Base-by-base conservation (phyloP, 2,113 vertebrate genomes). In the Albula goreensis region DNA sequence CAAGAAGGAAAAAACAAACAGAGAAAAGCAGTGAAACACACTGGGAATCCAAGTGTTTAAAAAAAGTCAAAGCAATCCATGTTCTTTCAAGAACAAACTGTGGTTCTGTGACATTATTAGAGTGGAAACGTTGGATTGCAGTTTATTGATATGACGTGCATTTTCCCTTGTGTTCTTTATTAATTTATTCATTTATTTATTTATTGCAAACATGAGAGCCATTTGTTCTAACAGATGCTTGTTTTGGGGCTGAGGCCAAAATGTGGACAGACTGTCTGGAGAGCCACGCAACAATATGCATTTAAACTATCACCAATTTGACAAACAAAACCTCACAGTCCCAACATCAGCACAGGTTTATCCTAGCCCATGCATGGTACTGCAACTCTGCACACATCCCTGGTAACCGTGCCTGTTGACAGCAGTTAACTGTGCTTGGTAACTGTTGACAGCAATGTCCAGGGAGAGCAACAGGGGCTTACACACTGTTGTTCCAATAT, bases 151-250 rank as follows among this genome's bases (percentile, higher is more conserved):
- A 57, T 7, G 31, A 66, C 48, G 50, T 51, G 48, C 86, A 70
- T 83, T 84, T 83, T 78, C 56, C 80, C 52, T 56, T 74, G 80
- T 80, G 41, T 88, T 86, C 85, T 88, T 89, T 91, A 87, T 86
- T 88, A 80, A 84, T 90, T 85, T 88, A 88, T 91, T 87, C 82
- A 87, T 90, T 88, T 81, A 88, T 90, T 89, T 90, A 90, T 91
- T 91, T 91, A 88, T 89, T 87, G 88, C 86, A 84, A 89, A 89
- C 83, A 89, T 83, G 60, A 88, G 86, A 86, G 88, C 89, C 88
- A 89, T 91, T 91, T 91, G 90, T 89, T 90, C 90, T 89, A 88
- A 88, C 90, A 91, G 90, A 90, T 89, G 90, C 90, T 91, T 85
- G 85, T 84, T 87, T 87, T 84, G 85, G 90, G 88, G 87, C 66